These are phyloP conservation scores for Adoxophyes honmai DNA, from an alignment of 1,140 invertebrate genomes.

Conservation along the genomic window DNA sequence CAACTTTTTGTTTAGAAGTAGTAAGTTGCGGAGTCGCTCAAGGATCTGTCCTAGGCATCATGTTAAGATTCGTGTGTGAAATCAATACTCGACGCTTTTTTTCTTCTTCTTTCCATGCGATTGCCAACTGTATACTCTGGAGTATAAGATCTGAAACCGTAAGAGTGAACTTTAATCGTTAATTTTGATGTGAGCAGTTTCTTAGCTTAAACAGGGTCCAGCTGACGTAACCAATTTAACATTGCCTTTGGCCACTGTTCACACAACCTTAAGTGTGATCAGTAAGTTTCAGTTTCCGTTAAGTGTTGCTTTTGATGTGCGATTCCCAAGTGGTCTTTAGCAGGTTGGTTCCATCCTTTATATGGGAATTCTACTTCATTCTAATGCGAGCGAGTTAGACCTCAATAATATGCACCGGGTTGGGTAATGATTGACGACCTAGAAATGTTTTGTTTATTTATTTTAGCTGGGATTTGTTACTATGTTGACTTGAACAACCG, in stretches of 20 bases:
- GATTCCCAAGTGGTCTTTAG: constrained; percentile 19
- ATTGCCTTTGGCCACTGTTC: neutral
- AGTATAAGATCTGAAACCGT: constrained; percentile 14
- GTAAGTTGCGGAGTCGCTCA: too few species aligned
- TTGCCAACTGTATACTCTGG: constrained; percentile 11
- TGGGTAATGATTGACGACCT: constrained; percentile 30
- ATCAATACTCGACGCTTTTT: neutral
- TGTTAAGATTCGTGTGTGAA: constrained; percentile 1
- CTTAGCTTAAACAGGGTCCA: constrained; percentile 26
- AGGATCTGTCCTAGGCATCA: too few species aligned
- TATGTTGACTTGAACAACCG: too few species aligned
- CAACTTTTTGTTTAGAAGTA: too few species aligned
- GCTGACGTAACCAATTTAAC: constrained; percentile 14
- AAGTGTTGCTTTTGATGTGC: neutral
- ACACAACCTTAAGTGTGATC: neutral
- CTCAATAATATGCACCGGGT: constrained; percentile 23
- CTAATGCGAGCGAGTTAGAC: constrained; percentile 27
- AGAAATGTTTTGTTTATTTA: constrained; percentile 25
- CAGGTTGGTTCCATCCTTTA: constrained; percentile 41
- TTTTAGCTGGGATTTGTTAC: constrained; percentile 16
- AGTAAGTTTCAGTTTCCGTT: neutral
- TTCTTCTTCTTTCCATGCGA: neutral
- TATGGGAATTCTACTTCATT: constrained; percentile 47
- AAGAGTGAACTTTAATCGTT: constrained; percentile 17
- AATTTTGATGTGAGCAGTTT: constrained; percentile 32